phyloP scores from a whole-genome alignment of 2,888 invertebrate genomes.

The Chymomyza procnemis region DNA sequence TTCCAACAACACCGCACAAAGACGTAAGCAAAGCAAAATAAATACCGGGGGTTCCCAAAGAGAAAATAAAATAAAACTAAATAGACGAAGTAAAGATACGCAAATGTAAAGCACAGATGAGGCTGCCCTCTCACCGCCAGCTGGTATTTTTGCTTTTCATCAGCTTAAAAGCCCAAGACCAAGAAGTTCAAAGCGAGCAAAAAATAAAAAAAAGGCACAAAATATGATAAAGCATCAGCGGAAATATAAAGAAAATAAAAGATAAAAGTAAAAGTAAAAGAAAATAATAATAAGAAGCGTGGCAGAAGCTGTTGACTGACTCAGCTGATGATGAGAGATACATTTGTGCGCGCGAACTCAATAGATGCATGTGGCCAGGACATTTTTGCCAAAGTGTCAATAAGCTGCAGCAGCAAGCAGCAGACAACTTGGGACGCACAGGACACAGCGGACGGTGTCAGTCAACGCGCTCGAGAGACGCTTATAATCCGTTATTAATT shows the following conservation, averaged over 20 bases:
- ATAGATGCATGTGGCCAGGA: background rate
- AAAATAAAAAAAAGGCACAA: background rate
- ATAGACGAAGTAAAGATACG: too few species aligned
- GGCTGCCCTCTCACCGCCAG: too few species aligned
- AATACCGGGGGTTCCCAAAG: background rate
- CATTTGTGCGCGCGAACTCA: too few species aligned
- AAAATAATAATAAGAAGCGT: constrained; percentile 3
- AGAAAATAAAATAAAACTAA: background rate
- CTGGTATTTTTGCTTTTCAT: constrained; percentile 61
- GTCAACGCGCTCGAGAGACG: constrained; percentile 41
- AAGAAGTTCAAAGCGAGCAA: background rate
- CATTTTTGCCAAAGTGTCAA: background rate
- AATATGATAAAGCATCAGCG: constrained; percentile 27
- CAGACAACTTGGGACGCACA: background rate
- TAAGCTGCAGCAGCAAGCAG: background rate
- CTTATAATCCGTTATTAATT: constrained; percentile 72
- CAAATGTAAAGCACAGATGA: constrained; percentile 16
- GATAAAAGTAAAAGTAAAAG: constrained; percentile 20
- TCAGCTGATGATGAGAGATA: background rate
- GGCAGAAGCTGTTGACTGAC: background rate
- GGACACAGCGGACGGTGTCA: background rate
- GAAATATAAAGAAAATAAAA: constrained; percentile 6
- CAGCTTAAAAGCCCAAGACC: constrained; percentile 55
- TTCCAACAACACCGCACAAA: background rate
- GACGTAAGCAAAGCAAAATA: background rate